These are phyloP conservation scores for Hypanus sabinus DNA, from an alignment of 2,113 vertebrate genomes.

Conservation along the genomic window DNA sequence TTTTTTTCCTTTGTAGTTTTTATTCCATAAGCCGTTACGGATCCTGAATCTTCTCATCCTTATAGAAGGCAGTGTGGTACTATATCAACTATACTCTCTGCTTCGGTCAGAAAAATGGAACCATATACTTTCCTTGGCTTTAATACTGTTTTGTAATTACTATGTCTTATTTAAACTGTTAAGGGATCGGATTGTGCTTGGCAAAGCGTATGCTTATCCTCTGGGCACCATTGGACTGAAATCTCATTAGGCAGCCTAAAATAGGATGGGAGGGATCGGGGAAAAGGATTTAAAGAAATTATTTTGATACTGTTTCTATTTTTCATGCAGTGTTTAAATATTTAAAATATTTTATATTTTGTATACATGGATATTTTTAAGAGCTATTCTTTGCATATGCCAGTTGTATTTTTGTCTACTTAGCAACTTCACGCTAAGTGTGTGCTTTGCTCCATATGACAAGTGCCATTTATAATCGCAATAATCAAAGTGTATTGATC, in stretches of 20 bases:
- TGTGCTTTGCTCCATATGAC: slow-evolving; percentile 36
- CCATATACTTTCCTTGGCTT: slow-evolving; percentile 93
- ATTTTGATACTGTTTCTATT: slow-evolving; percentile 98
- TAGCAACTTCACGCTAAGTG: slow-evolving; percentile 33
- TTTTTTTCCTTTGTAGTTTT: slow-evolving; percentile 63
- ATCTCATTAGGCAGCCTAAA: slow-evolving; percentile 62
- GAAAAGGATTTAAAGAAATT: slow-evolving; percentile 71
- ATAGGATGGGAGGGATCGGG: slow-evolving; percentile 46
- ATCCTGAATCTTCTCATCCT: slow-evolving; percentile 93
- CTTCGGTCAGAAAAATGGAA: slow-evolving; percentile 96
- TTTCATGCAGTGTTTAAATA: slow-evolving; percentile 98
- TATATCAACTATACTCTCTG: slow-evolving; percentile 94
- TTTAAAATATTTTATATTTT: slow-evolving; percentile 99
- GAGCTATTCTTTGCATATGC: slow-evolving; percentile 35
- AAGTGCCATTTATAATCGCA: slow-evolving; percentile 38
- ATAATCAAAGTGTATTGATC: slow-evolving; percentile 37
- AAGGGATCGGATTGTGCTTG: slow-evolving; percentile 90
- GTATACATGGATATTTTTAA: slow-evolving; percentile 82
- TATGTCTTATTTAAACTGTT: slow-evolving; percentile 97
- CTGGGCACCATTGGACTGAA: slow-evolving; percentile 80
- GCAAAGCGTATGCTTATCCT: slow-evolving; percentile 87
- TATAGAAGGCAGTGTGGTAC: slow-evolving; percentile 88
- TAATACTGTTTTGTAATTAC: slow-evolving; percentile 98
- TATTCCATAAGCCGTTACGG: slow-evolving; percentile 95
- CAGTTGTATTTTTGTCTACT: slow-evolving; percentile 36